Base-by-base conservation (phyloP, 2,888 invertebrate species). In the Teleiodes luculella region DNA sequence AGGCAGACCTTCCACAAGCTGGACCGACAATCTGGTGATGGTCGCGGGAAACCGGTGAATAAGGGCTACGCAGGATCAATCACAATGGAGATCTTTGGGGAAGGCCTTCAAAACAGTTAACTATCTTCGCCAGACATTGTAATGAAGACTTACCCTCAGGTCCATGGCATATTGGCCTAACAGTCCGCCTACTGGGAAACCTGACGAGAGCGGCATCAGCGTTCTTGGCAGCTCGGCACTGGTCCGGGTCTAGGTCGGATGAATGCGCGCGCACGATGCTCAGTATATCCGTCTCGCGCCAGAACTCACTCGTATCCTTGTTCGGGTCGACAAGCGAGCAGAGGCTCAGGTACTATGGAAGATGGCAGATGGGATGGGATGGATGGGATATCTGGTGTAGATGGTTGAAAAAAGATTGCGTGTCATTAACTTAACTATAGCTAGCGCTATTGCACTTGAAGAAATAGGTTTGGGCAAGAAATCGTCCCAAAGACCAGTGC, bases 201-300 rank as follows among this genome's bases (percentile, higher is more conserved):
- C 67, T 66, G 8, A 84, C 66, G 2, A 74, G 5, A 1, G 57
- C 56, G 3, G 57, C 62, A 0, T 16, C 20, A 2, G 18, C n/a
- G 0, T 16, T n/a, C 31, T 14, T 16, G 4, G 20, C 33, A 1
- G 65, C 59, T 5, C 76, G 78, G 48, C 86, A 86, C 39, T 65
- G 70, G 11, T 80, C 80, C 33, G 80, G 83, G 55, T 86, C 86
- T 52, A 83, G 78, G 1, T 68, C 70, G 3, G 59, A 57, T 46
- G 80, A 80, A 14, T 75, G 75, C 16, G 68, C 68, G 2, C 74
- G 65, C 0, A 88, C 74, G 3, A 88, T 64, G 0, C 82, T 76
- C 5, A 87, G 59, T 16, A 88, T 82, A 59, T 87, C 87, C 0
- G 86, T 86, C 60, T 85, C 84, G 1, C 86, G 76, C 88, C 88